phyloP scores from a whole-genome alignment of 2,113 vertebrate genomes.

The Pseudois nayaur region DNA sequence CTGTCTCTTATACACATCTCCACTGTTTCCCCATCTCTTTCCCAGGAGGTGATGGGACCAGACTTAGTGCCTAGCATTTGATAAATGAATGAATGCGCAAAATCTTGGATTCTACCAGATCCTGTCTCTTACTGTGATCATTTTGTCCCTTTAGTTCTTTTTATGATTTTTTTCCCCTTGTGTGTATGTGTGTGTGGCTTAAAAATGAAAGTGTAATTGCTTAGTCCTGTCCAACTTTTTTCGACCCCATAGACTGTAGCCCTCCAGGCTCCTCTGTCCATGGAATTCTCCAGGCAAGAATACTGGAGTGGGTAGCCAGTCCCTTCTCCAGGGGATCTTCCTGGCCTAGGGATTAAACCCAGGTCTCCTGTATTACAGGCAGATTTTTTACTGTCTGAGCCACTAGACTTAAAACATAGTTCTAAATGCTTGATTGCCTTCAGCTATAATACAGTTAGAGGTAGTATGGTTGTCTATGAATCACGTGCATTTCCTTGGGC shows the following conservation, averaged over 20 bases:
- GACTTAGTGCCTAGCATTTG: background rate
- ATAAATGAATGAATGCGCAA: background rate
- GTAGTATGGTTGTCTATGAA: background rate
- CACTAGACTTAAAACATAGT: background rate
- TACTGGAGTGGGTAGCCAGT: background rate
- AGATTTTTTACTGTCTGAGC: background rate
- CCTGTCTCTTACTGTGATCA: background rate
- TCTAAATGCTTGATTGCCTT: background rate
- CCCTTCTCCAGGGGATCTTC: background rate
- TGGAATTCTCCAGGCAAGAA: background rate
- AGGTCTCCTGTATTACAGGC: background rate
- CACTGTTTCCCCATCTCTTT: too few species aligned
- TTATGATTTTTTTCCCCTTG: background rate
- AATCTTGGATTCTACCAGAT: background rate
- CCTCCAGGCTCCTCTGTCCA: background rate
- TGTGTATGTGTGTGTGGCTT: background rate
- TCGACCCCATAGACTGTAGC: background rate
- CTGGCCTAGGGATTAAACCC: background rate
- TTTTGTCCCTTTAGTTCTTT: background rate
- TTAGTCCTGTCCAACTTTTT: background rate
- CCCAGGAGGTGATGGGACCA: too few species aligned
- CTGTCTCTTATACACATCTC: too few species aligned
- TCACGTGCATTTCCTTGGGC: background rate
- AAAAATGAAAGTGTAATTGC: background rate
- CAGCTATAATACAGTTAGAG: background rate